A percentile compares a stretch with the other conserved stretches of the same genome.
These are phyloP conservation scores for Anoplolepis gracilipes DNA, from an alignment of 1,140 invertebrate species.

Conservation along the genomic window DNA sequence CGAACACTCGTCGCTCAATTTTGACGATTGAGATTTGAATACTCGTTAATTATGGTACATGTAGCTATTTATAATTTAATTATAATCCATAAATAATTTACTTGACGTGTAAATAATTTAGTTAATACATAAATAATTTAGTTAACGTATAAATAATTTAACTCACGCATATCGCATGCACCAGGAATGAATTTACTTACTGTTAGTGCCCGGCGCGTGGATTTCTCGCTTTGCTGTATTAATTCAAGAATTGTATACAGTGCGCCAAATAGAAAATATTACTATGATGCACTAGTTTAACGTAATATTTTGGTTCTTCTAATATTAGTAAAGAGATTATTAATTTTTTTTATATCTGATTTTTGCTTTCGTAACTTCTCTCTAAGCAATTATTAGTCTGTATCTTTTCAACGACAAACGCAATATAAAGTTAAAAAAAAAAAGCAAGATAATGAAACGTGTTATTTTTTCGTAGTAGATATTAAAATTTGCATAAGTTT, in stretches of 20 bases:
- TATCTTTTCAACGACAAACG: too few species aligned
- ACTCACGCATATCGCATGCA: background rate
- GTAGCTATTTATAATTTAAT: slow-evolving; percentile 25
- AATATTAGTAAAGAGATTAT: slow-evolving; percentile 18
- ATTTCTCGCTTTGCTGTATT: slow-evolving; percentile 25
- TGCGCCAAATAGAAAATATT: slow-evolving; percentile 24
- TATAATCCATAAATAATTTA: slow-evolving; percentile 12
- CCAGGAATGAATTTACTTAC: slow-evolving; percentile 57
- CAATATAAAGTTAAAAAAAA: too few species aligned
- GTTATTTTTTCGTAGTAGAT: background rate
- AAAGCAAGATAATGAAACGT: background rate
- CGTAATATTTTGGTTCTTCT: background rate
- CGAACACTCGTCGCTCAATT: slow-evolving; percentile 17
- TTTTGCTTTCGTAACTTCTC: background rate
- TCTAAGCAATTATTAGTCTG: too few species aligned
- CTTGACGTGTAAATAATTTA: background rate
- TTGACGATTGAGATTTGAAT: slow-evolving; percentile 66
- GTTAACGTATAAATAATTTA: background rate
- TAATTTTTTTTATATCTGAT: slow-evolving; percentile 16
- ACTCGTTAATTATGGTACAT: slow-evolving; percentile 54
- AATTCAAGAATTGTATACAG: slow-evolving; percentile 31
- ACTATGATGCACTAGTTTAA: slow-evolving; percentile 13
- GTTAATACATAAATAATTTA: slow-evolving; percentile 21
- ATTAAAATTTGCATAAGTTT: background rate
- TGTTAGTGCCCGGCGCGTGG: background rate